These are phyloP conservation scores for Amphiprion clarkii DNA, from an alignment of 2,797 vertebrate species.

Conservation along the genomic window DNA sequence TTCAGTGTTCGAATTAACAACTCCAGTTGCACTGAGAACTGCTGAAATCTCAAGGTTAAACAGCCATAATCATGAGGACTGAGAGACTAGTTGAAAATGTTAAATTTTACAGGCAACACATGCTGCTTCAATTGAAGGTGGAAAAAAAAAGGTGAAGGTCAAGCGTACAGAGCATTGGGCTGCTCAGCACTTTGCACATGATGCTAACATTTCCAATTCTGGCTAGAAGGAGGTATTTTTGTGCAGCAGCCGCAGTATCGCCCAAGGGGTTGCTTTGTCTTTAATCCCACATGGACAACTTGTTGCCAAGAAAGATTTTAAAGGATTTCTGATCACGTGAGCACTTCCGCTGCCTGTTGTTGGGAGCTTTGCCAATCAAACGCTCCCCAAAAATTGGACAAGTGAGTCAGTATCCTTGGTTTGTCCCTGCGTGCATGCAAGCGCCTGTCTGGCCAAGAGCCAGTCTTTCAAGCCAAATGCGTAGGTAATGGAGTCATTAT, in stretches of 20 bases:
- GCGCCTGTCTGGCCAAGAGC: constrained; percentile 19
- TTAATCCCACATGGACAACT: constrained; percentile 23
- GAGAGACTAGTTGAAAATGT: not conserved
- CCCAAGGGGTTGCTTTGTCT: constrained; percentile 3
- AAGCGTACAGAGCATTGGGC: too few species aligned
- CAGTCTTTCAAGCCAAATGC: constrained; percentile 15
- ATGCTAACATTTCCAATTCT: not conserved
- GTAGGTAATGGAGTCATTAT: constrained; percentile 3
- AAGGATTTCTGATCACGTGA: constrained; percentile 35
- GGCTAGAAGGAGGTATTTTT: not conserved
- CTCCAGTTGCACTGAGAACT: not conserved
- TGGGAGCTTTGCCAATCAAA: constrained; percentile 30
- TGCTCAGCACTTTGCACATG: not conserved
- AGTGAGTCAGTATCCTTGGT: constrained; percentile 38
- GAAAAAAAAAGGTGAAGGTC: too few species aligned
- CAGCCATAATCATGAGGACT: too few species aligned
- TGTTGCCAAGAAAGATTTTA: constrained; percentile 47
- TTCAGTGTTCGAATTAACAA: not conserved
- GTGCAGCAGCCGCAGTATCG: not conserved
- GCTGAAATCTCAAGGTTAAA: not conserved
- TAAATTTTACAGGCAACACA: not conserved
- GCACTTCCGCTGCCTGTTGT: constrained; percentile 3
- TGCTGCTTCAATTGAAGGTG: not conserved
- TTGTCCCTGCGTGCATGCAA: constrained; percentile 23
- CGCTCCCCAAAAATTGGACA: constrained; percentile 1